Percentiles rank a stretch among this genome's conserved stretches.
Evolutionary conservation across 2,888 invertebrate species (phyloP).

Genomic region (Scaeva pyrastri): DNA sequence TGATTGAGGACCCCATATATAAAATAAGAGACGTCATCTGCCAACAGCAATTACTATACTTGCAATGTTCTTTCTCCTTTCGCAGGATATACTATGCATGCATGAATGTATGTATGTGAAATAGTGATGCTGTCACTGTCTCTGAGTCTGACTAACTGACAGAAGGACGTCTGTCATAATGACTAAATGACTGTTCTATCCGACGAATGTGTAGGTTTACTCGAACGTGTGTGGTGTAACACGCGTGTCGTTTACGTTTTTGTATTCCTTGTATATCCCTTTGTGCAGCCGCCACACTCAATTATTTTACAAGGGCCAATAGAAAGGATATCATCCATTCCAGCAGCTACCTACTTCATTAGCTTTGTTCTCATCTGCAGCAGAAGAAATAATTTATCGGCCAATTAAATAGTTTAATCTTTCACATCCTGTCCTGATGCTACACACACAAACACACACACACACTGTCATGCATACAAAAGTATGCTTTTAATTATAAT

Average conservation of each 20-base stretch:
- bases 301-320: slow-evolving; percentile 41
- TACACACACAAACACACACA: background rate
- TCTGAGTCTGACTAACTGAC: slow-evolving; percentile 55
- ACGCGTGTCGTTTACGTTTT: slow-evolving; percentile 18
- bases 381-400: slow-evolving; percentile 52
- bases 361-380: slow-evolving; percentile 38
- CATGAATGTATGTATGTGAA: background rate
- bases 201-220: background rate
- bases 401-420: slow-evolving; percentile 59
- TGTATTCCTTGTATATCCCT: background rate
- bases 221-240: background rate
- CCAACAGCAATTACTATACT: slow-evolving; percentile 57
- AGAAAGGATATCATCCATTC: slow-evolving; percentile 22
- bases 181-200: too few species aligned
- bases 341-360: slow-evolving; percentile 58
- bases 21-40: slow-evolving; percentile 68
- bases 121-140: slow-evolving; percentile 58
- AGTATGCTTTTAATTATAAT: slow-evolving; percentile 57
- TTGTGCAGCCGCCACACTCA: slow-evolving; percentile 24
- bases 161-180: slow-evolving; percentile 60
- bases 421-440: background rate
- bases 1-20: slow-evolving; percentile 54
- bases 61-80: slow-evolving; percentile 19
- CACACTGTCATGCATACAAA: background rate
- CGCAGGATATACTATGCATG: too few species aligned